Evolutionary conservation across 2,797 vertebrate genomes (phyloP), one percentile per base, ranked within the genome.

Genomic region (Lutjanus argentimaculatus): DNA sequence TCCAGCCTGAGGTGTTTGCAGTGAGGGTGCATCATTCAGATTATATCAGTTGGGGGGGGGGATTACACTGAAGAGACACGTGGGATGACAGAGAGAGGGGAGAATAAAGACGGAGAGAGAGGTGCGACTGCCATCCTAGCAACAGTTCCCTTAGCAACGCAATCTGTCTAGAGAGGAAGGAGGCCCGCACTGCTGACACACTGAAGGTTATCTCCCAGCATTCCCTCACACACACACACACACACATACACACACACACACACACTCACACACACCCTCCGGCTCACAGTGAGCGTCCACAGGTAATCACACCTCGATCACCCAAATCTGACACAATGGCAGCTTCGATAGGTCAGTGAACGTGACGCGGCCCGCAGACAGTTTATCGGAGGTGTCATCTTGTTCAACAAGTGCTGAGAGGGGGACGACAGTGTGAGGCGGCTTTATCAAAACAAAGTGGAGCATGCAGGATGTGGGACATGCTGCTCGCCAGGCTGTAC

Each of bases 61-160:
- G 77, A 87, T 88, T 75, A 86, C 66, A 80, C 52, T 55, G 79
- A 90, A 79, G 13, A 82, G 76, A 91, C 88, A 90, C 70, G 76
- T 80, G 88, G 74, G 86, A 85, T 43, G 77, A 46, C 45, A 79
- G 64, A 75, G 45, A 51, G 63, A 78, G 13, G 10, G 15, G 45
- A 62, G 65, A 62, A 84, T 51, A 72, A 77, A 82, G 72, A 67
- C 25, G 61, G 53, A 85, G 88, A 90, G 89, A 92, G 83, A 88
- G 78, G 75, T 42, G 88, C 77, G 59, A 91, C 90, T 87, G 91
- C 92, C 84, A 78, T 94, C 93, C 93, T 95, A 94, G 93, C 93
- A 94, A 94, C 93, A 65, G 95, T 95, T 95, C 77, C 95, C 94
- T 77, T 94, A 94, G 93, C 93, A 95, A 95, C 95, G 1, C 90